A percentile compares a stretch with the other conserved stretches of the same genome.
phyloP scores from a whole-genome alignment of 2,797 vertebrate genomes.

The Dryobates pubescens region DNA sequence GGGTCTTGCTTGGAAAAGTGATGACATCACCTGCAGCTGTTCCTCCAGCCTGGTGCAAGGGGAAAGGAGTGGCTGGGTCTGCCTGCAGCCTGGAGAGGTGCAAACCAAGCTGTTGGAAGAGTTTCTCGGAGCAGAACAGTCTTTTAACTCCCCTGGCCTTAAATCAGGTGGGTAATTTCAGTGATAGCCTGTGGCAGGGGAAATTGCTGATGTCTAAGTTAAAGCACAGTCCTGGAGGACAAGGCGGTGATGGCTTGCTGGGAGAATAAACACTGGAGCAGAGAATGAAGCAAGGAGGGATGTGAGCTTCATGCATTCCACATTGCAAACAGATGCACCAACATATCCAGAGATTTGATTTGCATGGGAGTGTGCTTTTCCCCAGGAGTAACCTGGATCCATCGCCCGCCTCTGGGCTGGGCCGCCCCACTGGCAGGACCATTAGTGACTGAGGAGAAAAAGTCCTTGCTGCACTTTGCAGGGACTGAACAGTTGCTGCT shows the following conservation, averaged over 20 bases:
- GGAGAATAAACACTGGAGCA: conserved; percentile 19
- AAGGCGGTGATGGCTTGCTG: neutral
- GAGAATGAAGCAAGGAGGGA: neutral
- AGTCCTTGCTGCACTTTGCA: neutral
- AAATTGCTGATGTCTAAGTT: conserved; percentile 12
- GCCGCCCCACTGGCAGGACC: neutral
- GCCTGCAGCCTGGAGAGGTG: neutral
- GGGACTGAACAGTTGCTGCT: neutral
- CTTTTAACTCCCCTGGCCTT: neutral
- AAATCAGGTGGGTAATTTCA: conserved; percentile 22
- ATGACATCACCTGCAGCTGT: rapidly evolving
- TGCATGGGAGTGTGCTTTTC: neutral
- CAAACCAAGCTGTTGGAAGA: neutral
- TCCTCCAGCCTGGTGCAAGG: neutral
- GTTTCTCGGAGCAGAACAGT: neutral
- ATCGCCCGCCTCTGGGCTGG: neutral
- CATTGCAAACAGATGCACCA: neutral
- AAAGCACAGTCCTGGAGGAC: conserved; percentile 7
- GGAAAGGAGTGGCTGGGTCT: rapidly evolving
- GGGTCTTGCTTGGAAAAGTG: neutral
- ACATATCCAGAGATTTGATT: neutral
- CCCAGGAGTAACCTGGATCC: neutral
- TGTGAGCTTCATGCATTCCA: neutral
- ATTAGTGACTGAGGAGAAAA: neutral
- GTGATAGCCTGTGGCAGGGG: neutral